These are phyloP conservation scores for Lepidurus arcticus DNA, from an alignment of 1,140 invertebrate genomes.

Conservation along the genomic window DNA sequence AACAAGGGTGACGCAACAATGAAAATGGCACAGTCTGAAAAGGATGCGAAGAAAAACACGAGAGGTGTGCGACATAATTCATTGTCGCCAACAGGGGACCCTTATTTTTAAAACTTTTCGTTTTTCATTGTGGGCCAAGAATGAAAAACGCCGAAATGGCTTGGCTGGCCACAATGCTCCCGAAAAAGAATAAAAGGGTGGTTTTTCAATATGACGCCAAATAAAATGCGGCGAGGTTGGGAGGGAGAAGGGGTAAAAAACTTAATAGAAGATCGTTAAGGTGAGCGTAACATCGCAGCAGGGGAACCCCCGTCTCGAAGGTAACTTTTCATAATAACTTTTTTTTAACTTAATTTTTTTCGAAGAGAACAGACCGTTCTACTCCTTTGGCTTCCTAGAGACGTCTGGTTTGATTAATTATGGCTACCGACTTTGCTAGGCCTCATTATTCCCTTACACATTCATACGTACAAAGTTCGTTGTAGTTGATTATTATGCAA, in stretches of 20 bases:
- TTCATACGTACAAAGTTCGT: not conserved
- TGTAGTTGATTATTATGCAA: not conserved
- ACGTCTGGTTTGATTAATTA: not conserved
- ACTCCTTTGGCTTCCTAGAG: not conserved
- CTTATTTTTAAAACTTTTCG: not conserved
- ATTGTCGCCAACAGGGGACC: not conserved
- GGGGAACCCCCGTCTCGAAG: not conserved
- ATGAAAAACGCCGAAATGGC: slow-evolving; percentile 3
- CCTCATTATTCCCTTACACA: not conserved
- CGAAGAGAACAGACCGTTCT: not conserved
- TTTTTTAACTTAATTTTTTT: not conserved
- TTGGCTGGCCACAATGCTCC: not conserved
- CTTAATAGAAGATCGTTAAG: slow-evolving; percentile 22
- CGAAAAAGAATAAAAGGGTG: not conserved
- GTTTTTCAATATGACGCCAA: slow-evolving; percentile 22
- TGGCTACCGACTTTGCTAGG: not conserved
- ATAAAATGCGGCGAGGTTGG: not conserved
- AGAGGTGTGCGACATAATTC: slow-evolving; percentile 18
- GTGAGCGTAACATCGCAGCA: slow-evolving; percentile 13
- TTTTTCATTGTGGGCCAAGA: not conserved
- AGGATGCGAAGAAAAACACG: slow-evolving; percentile 5
- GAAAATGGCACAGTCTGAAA: not conserved
- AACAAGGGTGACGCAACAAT: not conserved
- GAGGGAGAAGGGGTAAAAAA: not conserved
- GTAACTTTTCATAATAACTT: not conserved